Evolutionary conservation across 2,888 invertebrate genomes (phyloP).

Genomic region (Drosophila tanythrix): DNA sequence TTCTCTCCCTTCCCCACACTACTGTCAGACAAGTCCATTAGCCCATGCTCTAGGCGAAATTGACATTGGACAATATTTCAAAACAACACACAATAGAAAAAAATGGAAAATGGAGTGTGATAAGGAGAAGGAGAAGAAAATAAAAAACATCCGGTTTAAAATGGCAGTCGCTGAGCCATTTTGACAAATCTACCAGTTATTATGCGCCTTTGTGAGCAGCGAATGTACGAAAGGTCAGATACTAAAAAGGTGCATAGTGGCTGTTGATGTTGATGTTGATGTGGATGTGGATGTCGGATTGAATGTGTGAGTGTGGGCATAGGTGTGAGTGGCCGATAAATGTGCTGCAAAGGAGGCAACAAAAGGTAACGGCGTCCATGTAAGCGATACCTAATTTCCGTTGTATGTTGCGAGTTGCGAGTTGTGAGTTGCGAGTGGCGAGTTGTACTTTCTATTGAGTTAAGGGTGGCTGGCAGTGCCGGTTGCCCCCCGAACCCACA

Average conservation of each 20-base stretch:
- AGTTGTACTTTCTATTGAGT: conserved; percentile 6
- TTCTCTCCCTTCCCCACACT: no score
- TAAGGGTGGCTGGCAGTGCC: conserved; percentile 5
- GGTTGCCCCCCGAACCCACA: background rate
- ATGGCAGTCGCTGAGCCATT: conserved; percentile 69
- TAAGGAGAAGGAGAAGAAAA: conserved; percentile 12
- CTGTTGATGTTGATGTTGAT: conserved; percentile 35
- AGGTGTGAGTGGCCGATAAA: conserved; percentile 46
- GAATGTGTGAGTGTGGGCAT: conserved; percentile 1
- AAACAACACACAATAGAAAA: conserved; percentile 12
- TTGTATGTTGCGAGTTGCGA: conserved; percentile 49
- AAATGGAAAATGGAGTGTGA: background rate
- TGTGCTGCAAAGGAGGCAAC: conserved; percentile 44
- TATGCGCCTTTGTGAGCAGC: conserved; percentile 62
- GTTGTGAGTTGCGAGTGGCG: background rate
- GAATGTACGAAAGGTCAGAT: conserved; percentile 41
- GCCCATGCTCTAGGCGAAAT: conserved; percentile 24
- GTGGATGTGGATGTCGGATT: conserved; percentile 28
- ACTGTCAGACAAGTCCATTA: conserved; percentile 44
- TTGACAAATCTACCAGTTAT: conserved; percentile 76
- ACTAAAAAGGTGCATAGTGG: conserved; percentile 70
- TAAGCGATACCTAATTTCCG: conserved; percentile 81
- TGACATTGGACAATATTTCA: conserved; percentile 41
- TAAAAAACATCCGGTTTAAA: conserved; percentile 74
- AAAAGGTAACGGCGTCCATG: conserved; percentile 62